phyloP scores from a whole-genome alignment of 2,888 invertebrate genomes.

The Andricus curvator region DNA sequence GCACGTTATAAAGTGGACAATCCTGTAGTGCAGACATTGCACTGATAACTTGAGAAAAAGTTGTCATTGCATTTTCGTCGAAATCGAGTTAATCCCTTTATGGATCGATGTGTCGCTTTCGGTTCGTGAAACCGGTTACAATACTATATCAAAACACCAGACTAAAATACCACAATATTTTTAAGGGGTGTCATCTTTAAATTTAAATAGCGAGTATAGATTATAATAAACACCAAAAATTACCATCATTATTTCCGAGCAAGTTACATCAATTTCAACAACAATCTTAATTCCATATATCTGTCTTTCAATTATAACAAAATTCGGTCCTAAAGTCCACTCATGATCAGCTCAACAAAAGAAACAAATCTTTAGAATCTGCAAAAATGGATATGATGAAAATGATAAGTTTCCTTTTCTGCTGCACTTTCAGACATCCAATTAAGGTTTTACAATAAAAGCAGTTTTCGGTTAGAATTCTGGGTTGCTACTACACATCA shows the following conservation, averaged over 20 bases:
- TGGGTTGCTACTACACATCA: too few species aligned
- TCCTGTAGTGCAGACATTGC: slow-evolving; percentile 32
- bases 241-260: not conserved
- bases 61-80: slow-evolving; percentile 34
- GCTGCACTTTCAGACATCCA: too few species aligned
- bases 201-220: slow-evolving; percentile 16
- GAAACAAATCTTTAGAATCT: too few species aligned
- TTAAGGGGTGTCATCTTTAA: slow-evolving; percentile 16
- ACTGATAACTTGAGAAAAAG: slow-evolving; percentile 31
- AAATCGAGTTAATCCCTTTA: slow-evolving; percentile 39
- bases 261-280: not conserved
- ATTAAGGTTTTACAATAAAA: too few species aligned
- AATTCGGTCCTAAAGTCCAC: too few species aligned
- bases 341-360: too few species aligned
- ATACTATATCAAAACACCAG: slow-evolving; percentile 21
- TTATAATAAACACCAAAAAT: slow-evolving; percentile 1
- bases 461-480: too few species aligned
- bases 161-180: slow-evolving; percentile 28
- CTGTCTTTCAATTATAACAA: too few species aligned
- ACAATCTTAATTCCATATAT: not conserved
- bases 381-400: too few species aligned
- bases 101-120: slow-evolving; percentile 21
- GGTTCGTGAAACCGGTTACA: slow-evolving; percentile 19
- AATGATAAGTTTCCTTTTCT: too few species aligned
- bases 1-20: slow-evolving; percentile 33